Conservation (phyloP, 92 coral and sea anemone genomes). For the Desmophyllum pertusum region DNA sequence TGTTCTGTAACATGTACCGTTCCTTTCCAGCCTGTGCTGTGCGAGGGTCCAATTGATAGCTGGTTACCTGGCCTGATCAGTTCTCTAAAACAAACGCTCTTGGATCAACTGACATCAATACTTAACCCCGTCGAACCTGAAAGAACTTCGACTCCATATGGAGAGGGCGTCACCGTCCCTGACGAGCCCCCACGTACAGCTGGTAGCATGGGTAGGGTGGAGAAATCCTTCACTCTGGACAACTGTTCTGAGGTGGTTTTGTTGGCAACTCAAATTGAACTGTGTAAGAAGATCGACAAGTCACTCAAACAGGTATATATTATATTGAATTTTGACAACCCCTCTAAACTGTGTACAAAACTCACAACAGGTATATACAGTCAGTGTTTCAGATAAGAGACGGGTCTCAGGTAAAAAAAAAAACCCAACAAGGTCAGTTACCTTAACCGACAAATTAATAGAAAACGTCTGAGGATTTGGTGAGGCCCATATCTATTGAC, state of each 20-base stretch:
- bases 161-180: constrained; percentile 34
- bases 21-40: constrained; percentile 73
- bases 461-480: too few relatives aligned
- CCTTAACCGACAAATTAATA: too few relatives aligned
- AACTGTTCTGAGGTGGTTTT: constrained; percentile 80
- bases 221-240: constrained; percentile 65
- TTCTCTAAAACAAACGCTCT: constrained; percentile 70
- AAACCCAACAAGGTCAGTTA: too few relatives aligned
- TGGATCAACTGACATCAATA: constrained; percentile 71
- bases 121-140: constrained; percentile 42
- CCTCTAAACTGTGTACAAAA: too few relatives aligned
- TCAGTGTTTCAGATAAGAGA: too few relatives aligned
- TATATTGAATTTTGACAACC: too few relatives aligned
- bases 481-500: too few relatives aligned
- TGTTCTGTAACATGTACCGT: not conserved
- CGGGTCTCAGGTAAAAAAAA: too few relatives aligned
- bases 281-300: constrained; percentile 72
- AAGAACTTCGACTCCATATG: constrained; percentile 5
- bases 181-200: constrained; percentile 57
- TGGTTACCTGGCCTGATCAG: constrained; percentile 78
- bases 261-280: constrained; percentile 82
- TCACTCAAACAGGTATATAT: constrained; percentile 56
- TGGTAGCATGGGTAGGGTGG: constrained; percentile 62
- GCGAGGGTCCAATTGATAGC: constrained; percentile 93
- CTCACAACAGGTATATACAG: too few relatives aligned